phyloP scores from a whole-genome alignment of 2,888 invertebrate species.

The Rosalia funebris region DNA sequence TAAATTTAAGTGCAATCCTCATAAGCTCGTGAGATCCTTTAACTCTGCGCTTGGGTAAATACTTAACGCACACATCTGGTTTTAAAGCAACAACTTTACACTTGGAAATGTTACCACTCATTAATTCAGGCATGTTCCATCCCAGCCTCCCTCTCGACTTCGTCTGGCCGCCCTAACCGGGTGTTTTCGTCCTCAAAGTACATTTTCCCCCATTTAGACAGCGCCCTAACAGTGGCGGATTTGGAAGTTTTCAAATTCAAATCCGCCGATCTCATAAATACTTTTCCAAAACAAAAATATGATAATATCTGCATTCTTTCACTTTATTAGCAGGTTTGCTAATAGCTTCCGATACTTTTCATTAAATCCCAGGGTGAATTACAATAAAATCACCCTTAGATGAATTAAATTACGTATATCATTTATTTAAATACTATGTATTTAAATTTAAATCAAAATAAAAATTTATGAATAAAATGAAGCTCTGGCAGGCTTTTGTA shows the following conservation, averaged over 20 bases:
- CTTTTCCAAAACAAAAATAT: conserved; percentile 9
- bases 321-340: background rate
- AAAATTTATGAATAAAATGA: no score
- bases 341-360: no score
- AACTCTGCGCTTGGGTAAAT: conserved; percentile 53
- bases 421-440: no score
- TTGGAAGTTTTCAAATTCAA: conserved; percentile 6
- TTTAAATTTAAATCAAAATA: no score
- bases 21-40: conserved; percentile 52
- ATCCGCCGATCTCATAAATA: conserved; percentile 1
- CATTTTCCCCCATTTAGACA: conserved; percentile 50
- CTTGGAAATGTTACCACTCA: conserved; percentile 58
- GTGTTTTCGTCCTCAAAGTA: conserved; percentile 45
- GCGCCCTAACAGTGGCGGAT: conserved; percentile 31
- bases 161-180: conserved; percentile 18
- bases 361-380: no score
- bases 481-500: no score
- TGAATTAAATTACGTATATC: no score
- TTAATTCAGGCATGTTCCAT: conserved; percentile 56
- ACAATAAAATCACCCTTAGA: no score
- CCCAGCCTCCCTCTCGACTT: conserved; percentile 32
- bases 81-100: conserved; percentile 56
- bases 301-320: background rate
- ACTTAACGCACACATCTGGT: conserved; percentile 55
- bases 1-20: conserved; percentile 51